Percentiles rank a stretch among this genome's conserved stretches.
phyloP scores from a whole-genome alignment of 2,113 vertebrate genomes.

The Syngnathoides biaculeatus region DNA sequence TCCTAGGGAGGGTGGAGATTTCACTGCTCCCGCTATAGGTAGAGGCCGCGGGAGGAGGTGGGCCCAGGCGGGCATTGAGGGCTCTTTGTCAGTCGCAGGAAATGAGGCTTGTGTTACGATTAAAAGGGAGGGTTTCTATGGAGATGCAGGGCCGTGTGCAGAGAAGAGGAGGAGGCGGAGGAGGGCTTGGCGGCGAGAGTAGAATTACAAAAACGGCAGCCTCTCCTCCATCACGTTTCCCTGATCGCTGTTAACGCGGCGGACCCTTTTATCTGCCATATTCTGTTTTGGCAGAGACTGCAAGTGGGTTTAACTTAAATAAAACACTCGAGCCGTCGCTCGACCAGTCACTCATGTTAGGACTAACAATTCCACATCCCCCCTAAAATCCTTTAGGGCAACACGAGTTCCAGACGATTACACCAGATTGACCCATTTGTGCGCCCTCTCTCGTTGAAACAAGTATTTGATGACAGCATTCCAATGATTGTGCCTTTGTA shows the following conservation, averaged over 20 bases:
- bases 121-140: conserved; percentile 73
- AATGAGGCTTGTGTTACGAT: conserved; percentile 74
- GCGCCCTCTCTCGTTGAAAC: conserved; percentile 5
- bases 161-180: conserved; percentile 48
- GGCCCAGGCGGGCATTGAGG: conserved; percentile 60
- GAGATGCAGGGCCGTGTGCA: conserved; percentile 72
- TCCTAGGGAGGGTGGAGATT: conserved; percentile 34
- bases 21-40: conserved; percentile 33
- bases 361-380: conserved; percentile 40
- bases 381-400: conserved; percentile 15
- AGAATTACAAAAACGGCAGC: conserved; percentile 73
- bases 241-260: conserved; percentile 36
- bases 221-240: conserved; percentile 56
- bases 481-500: neutral
- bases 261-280: conserved; percentile 53
- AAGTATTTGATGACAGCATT: neutral
- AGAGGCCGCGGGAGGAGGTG: conserved; percentile 41
- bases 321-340: conserved; percentile 22
- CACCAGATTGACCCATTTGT: conserved; percentile 20
- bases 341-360: neutral
- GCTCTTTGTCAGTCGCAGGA: conserved; percentile 71
- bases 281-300: conserved; percentile 59
- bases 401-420: conserved; percentile 9
- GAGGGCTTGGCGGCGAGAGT: conserved; percentile 66
- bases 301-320: conserved; percentile 36